Evolutionary conservation across 2,888 invertebrate species (phyloP).

Genomic region (Halictus quadricinctus): DNA sequence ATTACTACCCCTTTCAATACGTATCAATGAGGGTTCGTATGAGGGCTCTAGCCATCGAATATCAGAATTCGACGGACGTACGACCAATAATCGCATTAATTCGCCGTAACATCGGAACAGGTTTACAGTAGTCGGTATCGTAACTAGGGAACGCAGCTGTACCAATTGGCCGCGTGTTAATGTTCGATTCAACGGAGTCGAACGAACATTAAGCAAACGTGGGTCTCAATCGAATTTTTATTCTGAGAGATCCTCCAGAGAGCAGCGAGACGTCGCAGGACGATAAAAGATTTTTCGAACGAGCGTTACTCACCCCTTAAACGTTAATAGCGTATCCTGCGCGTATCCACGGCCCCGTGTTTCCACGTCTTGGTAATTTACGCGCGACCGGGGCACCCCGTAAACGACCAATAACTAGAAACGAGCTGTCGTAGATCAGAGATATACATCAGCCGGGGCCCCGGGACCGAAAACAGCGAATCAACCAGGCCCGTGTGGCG

Average conservation of each 20-base stretch:
- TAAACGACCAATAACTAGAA: constrained; percentile 54
- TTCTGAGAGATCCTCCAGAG: neutral
- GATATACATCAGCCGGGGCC: constrained; percentile 47
- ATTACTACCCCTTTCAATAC: neutral
- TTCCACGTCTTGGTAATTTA: constrained; percentile 51
- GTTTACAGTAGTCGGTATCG: constrained; percentile 23
- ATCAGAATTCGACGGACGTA: constrained; percentile 32
- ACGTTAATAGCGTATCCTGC: constrained; percentile 19
- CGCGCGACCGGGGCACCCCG: constrained; percentile 26
- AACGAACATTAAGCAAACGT: constrained; percentile 28
- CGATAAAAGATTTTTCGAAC: constrained; percentile 13
- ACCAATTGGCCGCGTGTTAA: constrained; percentile 36
- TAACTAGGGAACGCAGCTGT: constrained; percentile 14
- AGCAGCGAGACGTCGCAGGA: neutral
- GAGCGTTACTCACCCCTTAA: constrained; percentile 11
- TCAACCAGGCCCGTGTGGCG: constrained; percentile 37
- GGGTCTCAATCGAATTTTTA: constrained; percentile 45
- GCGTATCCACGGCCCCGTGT: constrained; percentile 5
- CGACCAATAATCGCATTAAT: constrained; percentile 25
- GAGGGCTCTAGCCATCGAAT: constrained; percentile 24
- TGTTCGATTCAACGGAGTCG: constrained; percentile 4
- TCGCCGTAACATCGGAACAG: constrained; percentile 9
- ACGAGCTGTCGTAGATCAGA: constrained; percentile 59
- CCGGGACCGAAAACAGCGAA: constrained; percentile 51
- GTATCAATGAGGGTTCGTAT: neutral